Evolutionary conservation across 2,888 invertebrate genomes (phyloP).

Genomic region (Imbricaverruca yamaguchii): DNA sequence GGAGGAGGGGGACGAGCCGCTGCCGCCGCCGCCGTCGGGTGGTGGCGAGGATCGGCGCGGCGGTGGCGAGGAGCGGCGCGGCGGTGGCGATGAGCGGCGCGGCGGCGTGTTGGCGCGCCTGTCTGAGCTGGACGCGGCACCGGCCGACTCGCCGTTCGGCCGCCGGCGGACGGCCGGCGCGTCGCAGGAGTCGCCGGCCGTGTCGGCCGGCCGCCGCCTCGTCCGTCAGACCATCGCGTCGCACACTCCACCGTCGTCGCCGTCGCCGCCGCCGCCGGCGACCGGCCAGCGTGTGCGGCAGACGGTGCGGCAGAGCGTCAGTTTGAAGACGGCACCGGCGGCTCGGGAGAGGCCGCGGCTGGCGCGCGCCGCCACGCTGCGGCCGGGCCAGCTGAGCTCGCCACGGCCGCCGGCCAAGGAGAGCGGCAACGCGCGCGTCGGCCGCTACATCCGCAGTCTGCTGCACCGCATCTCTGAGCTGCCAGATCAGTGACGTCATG

Average conservation of each 20-base stretch:
- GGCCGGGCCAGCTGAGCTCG: neutral
- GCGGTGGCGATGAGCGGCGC: neutral
- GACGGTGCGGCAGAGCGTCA: no score
- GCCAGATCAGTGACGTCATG: neutral
- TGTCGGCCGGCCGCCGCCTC: neutral
- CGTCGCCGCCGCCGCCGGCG: neutral
- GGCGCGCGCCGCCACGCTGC: neutral
- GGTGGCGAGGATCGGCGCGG: neutral
- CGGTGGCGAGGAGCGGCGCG: neutral
- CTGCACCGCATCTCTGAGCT: slow-evolving; percentile 2
- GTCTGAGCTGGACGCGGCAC: neutral
- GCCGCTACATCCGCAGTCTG: neutral
- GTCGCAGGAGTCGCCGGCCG: neutral
- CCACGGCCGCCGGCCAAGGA: neutral
- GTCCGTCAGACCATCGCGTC: neutral
- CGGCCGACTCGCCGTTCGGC: neutral
- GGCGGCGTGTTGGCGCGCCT: neutral
- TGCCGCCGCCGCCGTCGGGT: neutral
- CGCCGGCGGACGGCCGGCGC: neutral
- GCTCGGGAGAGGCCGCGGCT: neutral
- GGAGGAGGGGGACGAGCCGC: neutral
- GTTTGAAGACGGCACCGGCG: neutral
- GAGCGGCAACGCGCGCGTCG: neutral
- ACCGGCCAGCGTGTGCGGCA: neutral
- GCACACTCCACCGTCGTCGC: neutral